These are phyloP conservation scores for Eupithecia inturbata DNA, from an alignment of 2,888 invertebrate genomes.

Conservation along the genomic window DNA sequence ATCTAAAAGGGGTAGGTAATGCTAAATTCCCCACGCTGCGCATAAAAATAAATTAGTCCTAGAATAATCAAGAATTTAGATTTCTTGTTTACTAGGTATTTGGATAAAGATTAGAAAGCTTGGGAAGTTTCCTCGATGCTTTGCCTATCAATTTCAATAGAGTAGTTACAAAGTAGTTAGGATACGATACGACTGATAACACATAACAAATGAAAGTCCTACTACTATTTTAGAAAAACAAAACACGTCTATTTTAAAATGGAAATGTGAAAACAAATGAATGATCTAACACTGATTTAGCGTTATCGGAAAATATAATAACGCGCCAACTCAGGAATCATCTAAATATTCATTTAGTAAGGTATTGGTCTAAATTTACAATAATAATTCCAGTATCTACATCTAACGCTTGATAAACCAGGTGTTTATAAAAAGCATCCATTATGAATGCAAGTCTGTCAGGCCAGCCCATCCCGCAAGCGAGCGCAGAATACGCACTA, in stretches of 20 bases:
- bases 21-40: not conserved
- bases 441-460: not conserved
- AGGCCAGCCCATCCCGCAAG: constrained; percentile 15
- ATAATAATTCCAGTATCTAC: not conserved
- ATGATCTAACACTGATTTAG: not conserved
- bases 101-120: no score
- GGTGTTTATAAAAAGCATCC: not conserved
- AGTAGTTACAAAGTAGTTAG: not conserved
- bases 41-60: not conserved
- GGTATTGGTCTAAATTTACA: not conserved
- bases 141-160: not conserved
- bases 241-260: not conserved
- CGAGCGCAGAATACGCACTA: constrained; percentile 48
- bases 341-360: not conserved
- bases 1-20: not conserved
- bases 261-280: not conserved
- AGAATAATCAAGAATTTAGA: not conserved
- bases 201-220: not conserved
- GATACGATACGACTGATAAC: not conserved
- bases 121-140: not conserved
- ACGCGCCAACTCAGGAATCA: not conserved
- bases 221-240: not conserved
- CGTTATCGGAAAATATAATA: not conserved
- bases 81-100: no score
- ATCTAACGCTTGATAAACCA: not conserved